Evolutionary conservation across 2,888 invertebrate species (phyloP).

Genomic region (Dinocampus coccinellae): DNA sequence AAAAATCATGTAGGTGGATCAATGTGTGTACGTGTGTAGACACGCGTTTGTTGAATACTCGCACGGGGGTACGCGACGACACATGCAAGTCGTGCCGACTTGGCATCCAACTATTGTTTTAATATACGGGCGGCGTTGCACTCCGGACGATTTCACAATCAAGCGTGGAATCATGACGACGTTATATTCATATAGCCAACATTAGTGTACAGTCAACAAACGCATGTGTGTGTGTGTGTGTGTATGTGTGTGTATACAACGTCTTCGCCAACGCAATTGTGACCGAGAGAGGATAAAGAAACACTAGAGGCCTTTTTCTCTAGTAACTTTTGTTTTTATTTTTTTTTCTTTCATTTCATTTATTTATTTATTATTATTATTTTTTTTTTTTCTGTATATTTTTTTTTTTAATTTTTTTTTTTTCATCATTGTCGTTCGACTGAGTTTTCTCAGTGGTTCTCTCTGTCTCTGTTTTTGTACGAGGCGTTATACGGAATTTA

Average conservation of each 20-base stretch:
- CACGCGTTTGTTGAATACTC: neutral
- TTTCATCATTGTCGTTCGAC: too few species aligned
- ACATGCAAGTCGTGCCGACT: neutral
- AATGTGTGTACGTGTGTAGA: neutral
- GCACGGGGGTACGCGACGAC: neutral
- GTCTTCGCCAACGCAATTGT: slow-evolving; percentile 26
- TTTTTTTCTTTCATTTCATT: neutral
- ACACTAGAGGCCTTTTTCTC: neutral
- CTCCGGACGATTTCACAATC: slow-evolving; percentile 55
- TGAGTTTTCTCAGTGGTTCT: neutral
- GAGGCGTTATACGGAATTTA: slow-evolving; percentile 36
- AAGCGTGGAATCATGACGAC: slow-evolving; percentile 59
- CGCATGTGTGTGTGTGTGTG: slow-evolving; percentile 21
- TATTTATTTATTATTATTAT: neutral
- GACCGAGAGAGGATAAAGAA: neutral
- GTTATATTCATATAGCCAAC: slow-evolving; percentile 49
- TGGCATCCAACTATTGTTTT: slow-evolving; percentile 51
- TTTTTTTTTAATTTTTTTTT: too few species aligned
- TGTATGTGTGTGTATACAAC: slow-evolving; percentile 10
- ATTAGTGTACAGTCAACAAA: slow-evolving; percentile 43
- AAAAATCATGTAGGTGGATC: neutral
- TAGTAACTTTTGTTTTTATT: neutral
- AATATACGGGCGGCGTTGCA: slow-evolving; percentile 50
- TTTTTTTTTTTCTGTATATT: neutral
- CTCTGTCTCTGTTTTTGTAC: slow-evolving; percentile 18